Percentiles rank a stretch among this genome's conserved stretches.
Conservation (phyloP, 2,113 vertebrate species). For the Antigone vipio region DNA sequence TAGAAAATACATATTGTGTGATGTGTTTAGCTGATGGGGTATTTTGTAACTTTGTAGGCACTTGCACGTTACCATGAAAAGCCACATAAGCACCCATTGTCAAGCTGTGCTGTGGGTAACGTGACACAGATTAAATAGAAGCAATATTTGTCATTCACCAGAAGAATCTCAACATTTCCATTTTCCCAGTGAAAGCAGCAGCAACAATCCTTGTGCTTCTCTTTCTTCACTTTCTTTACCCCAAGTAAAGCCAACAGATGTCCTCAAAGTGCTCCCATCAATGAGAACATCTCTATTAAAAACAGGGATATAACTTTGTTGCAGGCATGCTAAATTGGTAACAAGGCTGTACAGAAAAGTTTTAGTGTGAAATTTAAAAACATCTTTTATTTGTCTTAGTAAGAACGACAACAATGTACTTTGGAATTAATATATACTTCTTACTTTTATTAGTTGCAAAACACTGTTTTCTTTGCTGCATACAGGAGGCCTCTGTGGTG, state of each 20-base stretch:
- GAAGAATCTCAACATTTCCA: background rate
- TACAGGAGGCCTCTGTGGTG: background rate
- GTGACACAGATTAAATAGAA: background rate
- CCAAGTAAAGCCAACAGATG: background rate
- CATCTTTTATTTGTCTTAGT: background rate
- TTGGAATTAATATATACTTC: background rate
- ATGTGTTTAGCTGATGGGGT: background rate
- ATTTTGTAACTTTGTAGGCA: background rate
- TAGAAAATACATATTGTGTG: background rate
- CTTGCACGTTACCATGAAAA: background rate
- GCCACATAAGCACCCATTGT: background rate
- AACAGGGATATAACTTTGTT: background rate
- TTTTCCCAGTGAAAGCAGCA: background rate
- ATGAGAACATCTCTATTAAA: background rate
- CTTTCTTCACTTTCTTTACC: background rate
- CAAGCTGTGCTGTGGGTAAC: background rate
- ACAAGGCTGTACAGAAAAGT: background rate
- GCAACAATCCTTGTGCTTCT: background rate
- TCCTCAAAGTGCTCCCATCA: background rate
- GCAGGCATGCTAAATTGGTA: background rate
- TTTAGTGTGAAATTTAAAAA: background rate
- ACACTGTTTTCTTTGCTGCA: background rate
- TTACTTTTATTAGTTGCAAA: background rate
- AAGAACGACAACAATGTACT: background rate
- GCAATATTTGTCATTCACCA: background rate